Evolutionary conservation across 2,113 vertebrate genomes (phyloP).

Genomic region (Laticauda colubrina): DNA sequence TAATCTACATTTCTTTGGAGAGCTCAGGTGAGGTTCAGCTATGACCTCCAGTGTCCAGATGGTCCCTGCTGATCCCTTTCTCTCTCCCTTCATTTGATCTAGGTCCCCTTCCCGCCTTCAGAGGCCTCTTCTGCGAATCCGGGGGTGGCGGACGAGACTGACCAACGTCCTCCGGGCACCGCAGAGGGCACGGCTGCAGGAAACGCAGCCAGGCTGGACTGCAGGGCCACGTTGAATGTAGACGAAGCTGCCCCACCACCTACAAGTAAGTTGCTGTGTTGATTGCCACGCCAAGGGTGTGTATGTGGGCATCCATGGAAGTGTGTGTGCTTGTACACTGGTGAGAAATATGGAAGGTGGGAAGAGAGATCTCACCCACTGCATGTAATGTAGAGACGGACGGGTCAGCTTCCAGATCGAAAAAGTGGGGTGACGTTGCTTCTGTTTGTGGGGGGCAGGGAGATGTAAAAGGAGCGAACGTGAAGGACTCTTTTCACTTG

Average conservation of each 20-base stretch:
- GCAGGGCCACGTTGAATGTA: slow-evolving; percentile 40
- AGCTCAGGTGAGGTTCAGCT: background rate
- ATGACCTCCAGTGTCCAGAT: background rate
- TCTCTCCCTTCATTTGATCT: slow-evolving; percentile 44
- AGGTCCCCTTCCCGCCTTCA: slow-evolving; percentile 56
- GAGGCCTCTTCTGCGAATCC: slow-evolving; percentile 43
- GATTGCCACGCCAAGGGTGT: background rate
- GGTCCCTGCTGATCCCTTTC: slow-evolving; percentile 4
- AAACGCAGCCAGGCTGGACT: slow-evolving; percentile 17
- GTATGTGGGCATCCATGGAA: no score
- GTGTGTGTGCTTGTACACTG: background rate
- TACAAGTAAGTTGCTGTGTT: slow-evolving; percentile 66
- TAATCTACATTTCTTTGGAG: background rate
- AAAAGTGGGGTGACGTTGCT: background rate
- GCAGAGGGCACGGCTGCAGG: slow-evolving; percentile 50
- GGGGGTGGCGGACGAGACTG: slow-evolving; percentile 9
- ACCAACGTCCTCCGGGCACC: slow-evolving; percentile 5
- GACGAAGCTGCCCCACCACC: slow-evolving; percentile 46
- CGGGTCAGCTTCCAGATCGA: background rate
- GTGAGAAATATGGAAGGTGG: no score
- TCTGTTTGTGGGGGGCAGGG: background rate
- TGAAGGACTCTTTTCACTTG: background rate
- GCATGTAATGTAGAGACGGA: background rate
- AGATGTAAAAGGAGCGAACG: background rate
- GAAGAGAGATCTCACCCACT: background rate